Evolutionary conservation across 2,797 vertebrate genomes (phyloP).

Genomic region (Danio choprae): DNA sequence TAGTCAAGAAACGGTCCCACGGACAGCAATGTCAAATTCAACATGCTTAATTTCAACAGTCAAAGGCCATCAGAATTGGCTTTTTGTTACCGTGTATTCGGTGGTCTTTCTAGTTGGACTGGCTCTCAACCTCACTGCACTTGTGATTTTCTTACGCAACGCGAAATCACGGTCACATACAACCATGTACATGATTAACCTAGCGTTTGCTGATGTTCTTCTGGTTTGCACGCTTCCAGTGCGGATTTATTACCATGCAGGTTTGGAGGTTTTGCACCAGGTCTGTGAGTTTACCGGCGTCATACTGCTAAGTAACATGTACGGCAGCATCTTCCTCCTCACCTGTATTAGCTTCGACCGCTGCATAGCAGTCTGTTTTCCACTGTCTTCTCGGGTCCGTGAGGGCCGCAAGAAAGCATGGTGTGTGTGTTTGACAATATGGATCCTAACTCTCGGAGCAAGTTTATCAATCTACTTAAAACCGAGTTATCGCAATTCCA

Average conservation of each 20-base stretch:
- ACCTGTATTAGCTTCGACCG: slow-evolving; percentile 77
- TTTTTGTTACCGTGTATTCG: slow-evolving; percentile 64
- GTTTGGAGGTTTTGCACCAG: rapidly evolving
- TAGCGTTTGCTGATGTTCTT: slow-evolving; percentile 74
- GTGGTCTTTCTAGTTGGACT: slow-evolving; percentile 68
- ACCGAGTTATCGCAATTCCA: rapidly evolving
- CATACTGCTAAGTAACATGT: slow-evolving; percentile 80
- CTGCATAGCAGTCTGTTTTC: slow-evolving; percentile 76
- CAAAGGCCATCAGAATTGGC: neutral
- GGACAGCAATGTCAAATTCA: slow-evolving; percentile 14
- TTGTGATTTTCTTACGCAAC: slow-evolving; percentile 69
- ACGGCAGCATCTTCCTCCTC: slow-evolving; percentile 80
- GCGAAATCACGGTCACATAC: slow-evolving; percentile 70
- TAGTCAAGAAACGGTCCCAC: neutral
- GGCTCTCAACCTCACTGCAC: slow-evolving; percentile 68
- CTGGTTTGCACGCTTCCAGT: slow-evolving; percentile 74
- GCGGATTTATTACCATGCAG: slow-evolving; percentile 68
- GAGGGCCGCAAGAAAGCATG: slow-evolving; percentile 68
- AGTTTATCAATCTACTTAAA: slow-evolving; percentile 66
- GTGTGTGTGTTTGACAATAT: slow-evolving; percentile 72
- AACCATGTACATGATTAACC: slow-evolving; percentile 78
- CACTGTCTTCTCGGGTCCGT: slow-evolving; percentile 66
- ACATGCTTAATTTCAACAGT: neutral
- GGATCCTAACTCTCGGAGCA: slow-evolving; percentile 71
- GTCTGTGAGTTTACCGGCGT: slow-evolving; percentile 68